phyloP scores from a whole-genome alignment of 92 coral and sea anemone species.

The Zoanthus sociatus region DNA sequence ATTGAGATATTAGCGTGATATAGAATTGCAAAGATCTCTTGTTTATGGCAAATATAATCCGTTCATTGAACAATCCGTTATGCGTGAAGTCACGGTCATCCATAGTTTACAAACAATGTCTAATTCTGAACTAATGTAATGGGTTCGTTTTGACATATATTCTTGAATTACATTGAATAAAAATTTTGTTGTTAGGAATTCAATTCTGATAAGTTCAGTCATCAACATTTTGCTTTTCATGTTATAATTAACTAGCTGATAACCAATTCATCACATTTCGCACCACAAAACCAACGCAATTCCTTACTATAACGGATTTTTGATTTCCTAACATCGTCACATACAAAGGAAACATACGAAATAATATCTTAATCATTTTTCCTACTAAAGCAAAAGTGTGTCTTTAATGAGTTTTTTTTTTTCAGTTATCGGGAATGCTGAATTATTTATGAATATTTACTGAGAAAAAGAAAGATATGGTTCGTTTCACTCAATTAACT shows the following conservation, averaged over 20 bases:
- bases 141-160: not conserved
- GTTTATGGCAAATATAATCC: conserved; percentile 49
- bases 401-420: not conserved
- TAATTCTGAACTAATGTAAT: not conserved
- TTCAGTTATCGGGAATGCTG: conserved; percentile 5
- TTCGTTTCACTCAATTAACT: conserved; percentile 53
- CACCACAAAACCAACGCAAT: conserved; percentile 5
- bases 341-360: not conserved
- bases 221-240: not conserved
- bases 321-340: not conserved
- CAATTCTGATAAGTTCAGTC: not conserved
- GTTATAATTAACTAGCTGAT: not conserved
- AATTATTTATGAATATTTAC: conserved; percentile 28
- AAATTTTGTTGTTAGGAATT: not conserved
- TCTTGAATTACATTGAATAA: not conserved
- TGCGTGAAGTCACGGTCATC: conserved; percentile 52
- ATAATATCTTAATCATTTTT: not conserved
- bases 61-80: conserved; percentile 50
- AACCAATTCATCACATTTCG: conserved; percentile 20
- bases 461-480: conserved; percentile 37
- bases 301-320: not conserved
- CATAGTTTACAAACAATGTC: conserved; percentile 17
- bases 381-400: not conserved
- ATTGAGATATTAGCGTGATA: conserved; percentile 34
- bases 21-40: conserved; percentile 22